Evolutionary conservation across 2,113 vertebrate genomes (phyloP), one percentile per base, ranked within the genome.

Genomic region (Canis aureus): DNA sequence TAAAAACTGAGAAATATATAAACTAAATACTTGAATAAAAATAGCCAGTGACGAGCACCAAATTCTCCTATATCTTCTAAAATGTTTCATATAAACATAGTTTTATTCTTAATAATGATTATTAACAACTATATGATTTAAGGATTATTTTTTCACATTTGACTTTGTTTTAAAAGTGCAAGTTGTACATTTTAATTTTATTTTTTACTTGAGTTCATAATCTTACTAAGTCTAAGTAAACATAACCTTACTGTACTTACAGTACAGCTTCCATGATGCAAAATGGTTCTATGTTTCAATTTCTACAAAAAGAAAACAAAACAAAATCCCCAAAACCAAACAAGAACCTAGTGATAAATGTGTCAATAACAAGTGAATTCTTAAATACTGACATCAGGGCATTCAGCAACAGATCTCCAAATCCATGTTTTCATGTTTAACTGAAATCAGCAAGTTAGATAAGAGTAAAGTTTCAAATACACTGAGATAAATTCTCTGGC

Each of bases 401-500:
- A 86, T 82, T 85, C 86, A 49, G 59, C 35, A 64, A 80, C 20
- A 60, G n/a, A 86, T 91, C 91, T 92, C 19, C 80, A 89, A 85
- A 74, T 53, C 25, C n/a, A 86, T 90, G 32, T 73, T 91, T 97
- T 93, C 35, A 62, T 69, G 43, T 83, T 88, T 96, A 91, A 86
- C 51, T 91, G 29, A 97, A 95, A 94, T 97, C 85, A 81, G 51
- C 49, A 94, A 89, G n/a, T 81, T 55, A 93, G 32, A 93, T 51
- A 85, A 96, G 43, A 95, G 27, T n/a, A 91, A 94, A 62, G n/a
- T 62, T 97, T 88, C 66, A 82, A 74, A 89, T 17, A 86, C 53
- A 27, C 38, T 87, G 82, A 95, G 96, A 96, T 95, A 94, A 97
- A 96, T 95, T 94, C 35, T 85, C 73, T 32, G 74, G 38, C 53